Base-by-base conservation (phyloP, 1,140 invertebrate genomes). In the Campoletis sonorensis region DNA sequence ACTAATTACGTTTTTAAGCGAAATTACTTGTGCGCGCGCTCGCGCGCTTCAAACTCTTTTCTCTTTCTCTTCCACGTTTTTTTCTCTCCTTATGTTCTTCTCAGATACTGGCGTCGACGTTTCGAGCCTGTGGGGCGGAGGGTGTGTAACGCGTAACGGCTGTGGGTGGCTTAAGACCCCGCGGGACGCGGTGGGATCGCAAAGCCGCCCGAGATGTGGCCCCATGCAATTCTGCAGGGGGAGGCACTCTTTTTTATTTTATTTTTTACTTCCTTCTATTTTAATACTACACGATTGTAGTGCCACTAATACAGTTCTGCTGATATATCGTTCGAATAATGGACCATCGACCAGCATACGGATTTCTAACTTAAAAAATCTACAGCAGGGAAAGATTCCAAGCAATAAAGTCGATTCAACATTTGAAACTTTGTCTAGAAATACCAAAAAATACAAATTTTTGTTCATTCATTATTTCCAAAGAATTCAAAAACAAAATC, bases 1-100 rank as follows among this genome's bases (percentile, higher is more conserved):
- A 89, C 88, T 91, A 91, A 92, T 92, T 92, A 90, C 89, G 89
- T 91, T 90, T 91, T 90, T 91, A 90, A 91, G 89, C 89, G 87
- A 89, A 91, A 90, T 90, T 89, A 90, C 87, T 87, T 82, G 79
- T 75, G 80, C 80, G 76, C 83, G 79, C 80, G 67, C 73, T 64
- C 79, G 67, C 77, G 4, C 40, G 40, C 40, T 45, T 45, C 7
- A 45, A 45, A 45, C 40, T 11, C 13, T 11, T 10, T 45, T 8
- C 40, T 27, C 45, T 26, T 79, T 77, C 76, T 83, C 81, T 81
- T 79, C 81, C 33, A 64, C 64, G 80, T 64, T 84, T 81, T 85
- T 82, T 82, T 84, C 68, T 80, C 45, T 37, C 68, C 76, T 79
- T 33, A 33, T 64, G 13, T 27, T 23, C 27, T 37, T 27, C 15